phyloP scores from a whole-genome alignment of 2,797 vertebrate species.

The Sebastes diaconus region DNA sequence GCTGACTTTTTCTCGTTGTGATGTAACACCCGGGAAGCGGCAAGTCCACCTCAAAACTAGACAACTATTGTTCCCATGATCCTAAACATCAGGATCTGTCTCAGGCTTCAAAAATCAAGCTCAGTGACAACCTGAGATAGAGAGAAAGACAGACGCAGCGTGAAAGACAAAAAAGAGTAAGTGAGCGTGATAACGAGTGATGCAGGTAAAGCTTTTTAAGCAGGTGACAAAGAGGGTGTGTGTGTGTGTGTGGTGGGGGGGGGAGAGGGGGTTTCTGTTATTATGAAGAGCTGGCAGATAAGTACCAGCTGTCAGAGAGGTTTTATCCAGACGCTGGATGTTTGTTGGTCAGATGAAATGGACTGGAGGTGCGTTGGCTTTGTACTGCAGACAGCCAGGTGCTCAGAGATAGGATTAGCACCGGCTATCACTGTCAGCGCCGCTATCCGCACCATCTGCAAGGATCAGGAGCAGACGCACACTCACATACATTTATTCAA shows the following conservation, averaged over 20 bases:
- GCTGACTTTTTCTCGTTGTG: no score
- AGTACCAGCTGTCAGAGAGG: conserved; percentile 33
- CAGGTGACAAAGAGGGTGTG: not conserved
- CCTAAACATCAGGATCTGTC: no score
- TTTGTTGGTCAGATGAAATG: conserved; percentile 49
- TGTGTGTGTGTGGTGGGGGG: no score
- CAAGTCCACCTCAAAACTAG: not conserved
- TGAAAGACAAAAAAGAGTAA: no score
- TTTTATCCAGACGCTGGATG: conserved; percentile 51
- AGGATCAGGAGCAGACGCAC: conserved; percentile 10
- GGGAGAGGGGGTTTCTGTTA: not conserved
- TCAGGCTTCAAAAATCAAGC: not conserved
- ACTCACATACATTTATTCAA: not conserved
- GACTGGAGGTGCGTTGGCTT: conserved; percentile 51
- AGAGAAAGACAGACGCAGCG: no score
- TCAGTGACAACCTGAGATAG: not conserved
- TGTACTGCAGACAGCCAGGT: conserved; percentile 58
- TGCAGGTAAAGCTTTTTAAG: conserved; percentile 6
- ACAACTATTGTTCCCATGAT: not conserved
- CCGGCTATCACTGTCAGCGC: conserved; percentile 48
- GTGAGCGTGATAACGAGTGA: not conserved
- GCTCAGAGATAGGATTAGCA: conserved; percentile 54
- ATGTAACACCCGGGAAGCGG: not conserved
- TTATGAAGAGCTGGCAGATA: conserved; percentile 5
- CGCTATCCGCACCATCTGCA: conserved; percentile 39